A percentile compares a stretch with the other conserved stretches of the same genome.
Conservation (phyloP, 2,888 invertebrate species). For the Acrocyrtus sp. region DNA sequence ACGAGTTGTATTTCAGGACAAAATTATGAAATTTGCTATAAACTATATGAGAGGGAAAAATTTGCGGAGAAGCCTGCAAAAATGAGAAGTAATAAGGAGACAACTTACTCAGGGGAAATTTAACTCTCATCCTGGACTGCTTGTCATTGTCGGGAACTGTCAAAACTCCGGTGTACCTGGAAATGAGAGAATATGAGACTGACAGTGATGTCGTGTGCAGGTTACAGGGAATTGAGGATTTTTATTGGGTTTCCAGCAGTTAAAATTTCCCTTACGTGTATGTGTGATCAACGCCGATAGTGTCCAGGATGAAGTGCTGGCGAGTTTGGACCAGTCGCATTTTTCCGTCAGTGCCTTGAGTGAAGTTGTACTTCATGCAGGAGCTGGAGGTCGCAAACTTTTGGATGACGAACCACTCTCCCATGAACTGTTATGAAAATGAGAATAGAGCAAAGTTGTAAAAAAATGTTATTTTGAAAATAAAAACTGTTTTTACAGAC, state of each 20-base stretch:
- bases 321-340: conserved; percentile 79
- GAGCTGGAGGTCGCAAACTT: conserved; percentile 84
- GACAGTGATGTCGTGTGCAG: not conserved
- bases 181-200: conserved; percentile 2
- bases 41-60: too few relatives aligned
- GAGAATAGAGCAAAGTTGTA: too few relatives aligned
- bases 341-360: conserved; percentile 71
- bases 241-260: not conserved
- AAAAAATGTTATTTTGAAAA: too few relatives aligned
- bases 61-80: too few relatives aligned
- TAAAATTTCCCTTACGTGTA: conserved; percentile 70
- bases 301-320: conserved; percentile 72
- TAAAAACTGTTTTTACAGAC: too few relatives aligned
- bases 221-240: not conserved
- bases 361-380: conserved; percentile 84
- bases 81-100: too few relatives aligned
- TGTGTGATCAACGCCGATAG: conserved; percentile 81
- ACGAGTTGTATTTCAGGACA: too few relatives aligned
- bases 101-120: conserved; percentile 82
- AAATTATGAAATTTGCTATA: too few relatives aligned
- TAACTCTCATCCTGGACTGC: conserved; percentile 79
- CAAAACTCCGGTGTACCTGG: conserved; percentile 75
- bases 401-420: conserved; percentile 78
- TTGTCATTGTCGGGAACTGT: conserved; percentile 69
- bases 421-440: conserved; percentile 73